Base-by-base conservation (phyloP, 2,113 vertebrate genomes). In the Jacana jacana region DNA sequence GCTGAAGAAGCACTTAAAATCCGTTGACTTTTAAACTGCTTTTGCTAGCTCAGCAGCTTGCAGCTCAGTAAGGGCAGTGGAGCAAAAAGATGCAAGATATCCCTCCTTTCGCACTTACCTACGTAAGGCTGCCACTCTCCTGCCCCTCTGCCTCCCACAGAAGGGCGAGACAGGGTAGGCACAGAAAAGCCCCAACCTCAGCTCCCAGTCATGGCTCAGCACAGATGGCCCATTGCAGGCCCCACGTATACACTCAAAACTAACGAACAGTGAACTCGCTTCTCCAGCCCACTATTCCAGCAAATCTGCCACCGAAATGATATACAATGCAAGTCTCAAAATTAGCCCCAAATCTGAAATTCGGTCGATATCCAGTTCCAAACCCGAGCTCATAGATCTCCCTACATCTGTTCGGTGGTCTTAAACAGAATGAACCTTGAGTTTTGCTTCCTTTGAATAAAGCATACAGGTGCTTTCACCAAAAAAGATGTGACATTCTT, bases 191-290 rank as follows among this genome's bases (percentile, higher is more conserved):
- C 42, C 24, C n/a, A 12, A 39, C 6, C 54, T 68, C 60, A 44
- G 17, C 46, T 37, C 19, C 18, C 46, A 46, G 49, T 44, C 48
- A 31, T 18, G 11, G 39, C 17, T 51, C 44, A 72, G 60, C 40
- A n/a, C 6, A 66, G 58, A 19, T 24, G 24, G 66, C 16, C 5
- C 46, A 20, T 35, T 7, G 10, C 44, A 37, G 7, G 17, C n/a
- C 40, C 13, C 8, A 25, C 7, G 4, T 22, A 35, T 3, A 4
- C 13, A 23, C 17, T 33, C 40, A 64, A 51, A 48, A 48, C 19
- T 10, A 65, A 42, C 1, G 8, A 48, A 33, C 20, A 37, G 73
- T 0, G 2, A 68, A 39, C 39, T 55, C 1, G 0, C 17, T 52
- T 33, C 28, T 31, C 6, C 10, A 46, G 40, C 17, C 23, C 24